These are phyloP conservation scores for Peucedramus taeniatus DNA, from an alignment of 2,113 vertebrate genomes.

Conservation along the genomic window DNA sequence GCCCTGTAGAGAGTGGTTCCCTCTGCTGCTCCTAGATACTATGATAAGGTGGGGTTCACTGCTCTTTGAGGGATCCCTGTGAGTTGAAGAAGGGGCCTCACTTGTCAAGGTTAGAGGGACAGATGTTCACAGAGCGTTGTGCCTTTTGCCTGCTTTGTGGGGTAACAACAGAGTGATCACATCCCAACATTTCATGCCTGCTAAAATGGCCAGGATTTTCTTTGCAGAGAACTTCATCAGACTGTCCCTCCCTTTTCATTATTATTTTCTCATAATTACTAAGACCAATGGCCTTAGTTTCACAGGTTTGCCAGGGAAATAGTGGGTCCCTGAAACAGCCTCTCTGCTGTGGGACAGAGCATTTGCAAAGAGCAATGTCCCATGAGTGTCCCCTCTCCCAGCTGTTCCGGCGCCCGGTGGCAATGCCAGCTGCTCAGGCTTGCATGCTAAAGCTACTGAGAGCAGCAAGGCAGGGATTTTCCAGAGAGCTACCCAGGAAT, in stretches of 20 bases:
- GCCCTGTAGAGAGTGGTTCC: too few species aligned
- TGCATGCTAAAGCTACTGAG: background rate
- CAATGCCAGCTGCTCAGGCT: background rate
- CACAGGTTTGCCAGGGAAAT: background rate
- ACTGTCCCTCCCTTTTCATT: background rate
- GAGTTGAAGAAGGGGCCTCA: background rate
- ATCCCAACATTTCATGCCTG: background rate
- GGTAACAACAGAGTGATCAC: background rate
- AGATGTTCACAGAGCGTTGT: background rate
- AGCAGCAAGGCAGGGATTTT: constrained; percentile 34
- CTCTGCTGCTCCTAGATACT: background rate
- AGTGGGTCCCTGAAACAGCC: background rate
- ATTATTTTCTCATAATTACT: background rate
- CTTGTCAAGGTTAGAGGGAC: background rate
- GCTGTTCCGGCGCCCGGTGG: background rate
- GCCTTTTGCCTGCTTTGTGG: background rate
- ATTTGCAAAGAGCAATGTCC: background rate
- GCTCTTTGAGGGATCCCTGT: background rate
- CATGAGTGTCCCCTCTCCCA: background rate
- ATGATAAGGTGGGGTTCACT: background rate
- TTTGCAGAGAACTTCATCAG: background rate
- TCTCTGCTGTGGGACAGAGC: background rate
- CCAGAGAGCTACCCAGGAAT: constrained; percentile 26
- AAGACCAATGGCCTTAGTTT: background rate
- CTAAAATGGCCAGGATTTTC: background rate